Conservation (phyloP, 2,113 vertebrate species). For the Clarias magur region DNA sequence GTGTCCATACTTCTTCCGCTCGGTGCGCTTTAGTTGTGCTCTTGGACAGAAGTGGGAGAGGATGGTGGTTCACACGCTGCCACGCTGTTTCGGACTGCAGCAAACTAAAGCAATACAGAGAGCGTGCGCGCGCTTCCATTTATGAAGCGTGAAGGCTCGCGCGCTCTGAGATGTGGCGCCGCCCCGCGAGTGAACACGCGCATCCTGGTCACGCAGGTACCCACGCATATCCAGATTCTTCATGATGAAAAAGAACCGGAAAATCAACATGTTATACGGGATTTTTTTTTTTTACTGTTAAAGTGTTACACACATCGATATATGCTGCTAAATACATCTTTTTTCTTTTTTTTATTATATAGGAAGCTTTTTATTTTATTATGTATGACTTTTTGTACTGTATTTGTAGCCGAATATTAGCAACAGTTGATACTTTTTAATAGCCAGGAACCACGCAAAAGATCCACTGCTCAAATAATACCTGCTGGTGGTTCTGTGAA, state of each 20-base stretch:
- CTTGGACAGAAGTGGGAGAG: neutral
- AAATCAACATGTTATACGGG: neutral
- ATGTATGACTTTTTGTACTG: neutral
- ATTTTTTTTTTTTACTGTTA: neutral
- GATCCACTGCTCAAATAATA: neutral
- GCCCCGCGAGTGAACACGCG: neutral
- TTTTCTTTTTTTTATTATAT: too few species aligned
- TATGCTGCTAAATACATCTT: neutral
- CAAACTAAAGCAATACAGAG: neutral
- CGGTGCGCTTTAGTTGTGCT: neutral
- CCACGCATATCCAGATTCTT: neutral
- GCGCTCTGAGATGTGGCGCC: constrained; percentile 22
- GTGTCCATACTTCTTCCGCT: constrained; percentile 14
- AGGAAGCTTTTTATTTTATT: neutral
- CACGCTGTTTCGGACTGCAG: neutral
- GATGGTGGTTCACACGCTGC: neutral
- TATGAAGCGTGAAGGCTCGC: neutral
- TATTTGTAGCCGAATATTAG: neutral
- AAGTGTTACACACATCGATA: neutral
- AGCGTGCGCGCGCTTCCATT: constrained; percentile 12
- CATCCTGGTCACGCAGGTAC: neutral
- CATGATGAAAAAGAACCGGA: neutral
- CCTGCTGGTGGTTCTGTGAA: neutral
- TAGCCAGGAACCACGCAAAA: neutral
- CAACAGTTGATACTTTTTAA: neutral